Conservation (phyloP, 2,888 invertebrate species). For the Cheilosia pagana region DNA sequence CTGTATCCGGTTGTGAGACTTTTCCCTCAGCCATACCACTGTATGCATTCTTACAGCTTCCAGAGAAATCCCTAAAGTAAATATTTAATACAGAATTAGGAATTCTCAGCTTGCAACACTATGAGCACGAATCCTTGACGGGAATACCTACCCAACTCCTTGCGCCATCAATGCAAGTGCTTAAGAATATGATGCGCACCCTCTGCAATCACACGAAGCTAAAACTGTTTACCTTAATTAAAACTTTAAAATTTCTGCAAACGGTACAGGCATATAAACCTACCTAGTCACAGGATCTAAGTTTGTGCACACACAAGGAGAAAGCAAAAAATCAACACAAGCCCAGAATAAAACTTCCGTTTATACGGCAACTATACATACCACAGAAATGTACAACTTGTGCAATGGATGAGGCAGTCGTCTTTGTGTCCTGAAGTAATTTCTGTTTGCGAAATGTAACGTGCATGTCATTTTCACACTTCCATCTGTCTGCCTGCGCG, state of each 20-base stretch:
- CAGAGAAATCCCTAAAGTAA: constrained; percentile 60
- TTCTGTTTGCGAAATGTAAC: constrained; percentile 57
- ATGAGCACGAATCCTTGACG: neutral
- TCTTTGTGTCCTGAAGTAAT: constrained; percentile 43
- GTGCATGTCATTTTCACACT: constrained; percentile 67
- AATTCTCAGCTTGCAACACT: constrained; percentile 35
- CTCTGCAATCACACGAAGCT: constrained; percentile 49
- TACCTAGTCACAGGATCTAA: constrained; percentile 45
- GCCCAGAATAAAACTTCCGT: constrained; percentile 13
- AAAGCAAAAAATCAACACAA: constrained; percentile 48
- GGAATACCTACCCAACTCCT: neutral
- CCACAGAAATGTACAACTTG: neutral
- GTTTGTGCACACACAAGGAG: constrained; percentile 31
- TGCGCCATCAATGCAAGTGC: constrained; percentile 39
- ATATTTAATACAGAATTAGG: constrained; percentile 60
- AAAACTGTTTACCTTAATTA: constrained; percentile 73
- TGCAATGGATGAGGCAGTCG: constrained; percentile 4
- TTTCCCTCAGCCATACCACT: constrained; percentile 3
- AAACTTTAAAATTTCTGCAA: constrained; percentile 69
- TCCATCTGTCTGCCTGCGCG: constrained; percentile 45
- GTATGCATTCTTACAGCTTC: constrained; percentile 21
- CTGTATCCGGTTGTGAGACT: constrained; percentile 8
- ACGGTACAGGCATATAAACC: constrained; percentile 27
- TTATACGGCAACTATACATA: constrained; percentile 18
- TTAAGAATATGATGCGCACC: constrained; percentile 5